A percentile compares a stretch with the other conserved stretches of the same genome.
Evolutionary conservation across 1,140 invertebrate species (phyloP).

Genomic region (Metopolophium dirhodum): DNA sequence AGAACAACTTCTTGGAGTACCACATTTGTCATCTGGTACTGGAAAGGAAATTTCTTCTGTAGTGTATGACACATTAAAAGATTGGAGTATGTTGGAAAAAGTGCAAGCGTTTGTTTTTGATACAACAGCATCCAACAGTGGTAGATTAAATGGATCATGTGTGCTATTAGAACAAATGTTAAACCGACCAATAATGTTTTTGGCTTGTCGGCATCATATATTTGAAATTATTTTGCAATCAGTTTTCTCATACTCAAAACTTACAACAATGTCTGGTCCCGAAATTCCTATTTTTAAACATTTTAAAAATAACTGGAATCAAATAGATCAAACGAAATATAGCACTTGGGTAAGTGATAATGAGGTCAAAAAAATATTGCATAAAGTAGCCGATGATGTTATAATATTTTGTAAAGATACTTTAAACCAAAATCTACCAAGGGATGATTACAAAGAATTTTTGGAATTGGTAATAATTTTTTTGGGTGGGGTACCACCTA

Average conservation of each 20-base stretch:
- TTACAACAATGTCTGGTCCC: not conserved
- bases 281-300: slow-evolving; percentile 13
- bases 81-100: slow-evolving; percentile 57
- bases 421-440: slow-evolving; percentile 52
- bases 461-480: slow-evolving; percentile 63
- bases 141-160: slow-evolving; percentile 56
- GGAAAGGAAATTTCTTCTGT: slow-evolving; percentile 31
- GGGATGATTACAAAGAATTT: slow-evolving; percentile 63
- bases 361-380: slow-evolving; percentile 11
- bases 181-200: slow-evolving; percentile 57
- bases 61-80: slow-evolving; percentile 45
- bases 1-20: slow-evolving; percentile 46
- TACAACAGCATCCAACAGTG: slow-evolving; percentile 58
- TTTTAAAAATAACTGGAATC: slow-evolving; percentile 22
- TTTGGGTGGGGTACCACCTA: slow-evolving; percentile 61
- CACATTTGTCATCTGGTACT: slow-evolving; percentile 21
- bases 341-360: not conserved
- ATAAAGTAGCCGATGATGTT: slow-evolving; percentile 22
- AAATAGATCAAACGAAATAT: slow-evolving; percentile 14
- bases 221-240: slow-evolving; percentile 58
- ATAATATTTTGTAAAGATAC: slow-evolving; percentile 32
- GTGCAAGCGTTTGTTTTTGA: slow-evolving; percentile 58
- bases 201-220: slow-evolving; percentile 58
- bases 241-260: slow-evolving; percentile 48
- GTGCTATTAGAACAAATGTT: slow-evolving; percentile 55